phyloP scores from a whole-genome alignment of 2,797 vertebrate species.

The Melanotaenia nigrans region DNA sequence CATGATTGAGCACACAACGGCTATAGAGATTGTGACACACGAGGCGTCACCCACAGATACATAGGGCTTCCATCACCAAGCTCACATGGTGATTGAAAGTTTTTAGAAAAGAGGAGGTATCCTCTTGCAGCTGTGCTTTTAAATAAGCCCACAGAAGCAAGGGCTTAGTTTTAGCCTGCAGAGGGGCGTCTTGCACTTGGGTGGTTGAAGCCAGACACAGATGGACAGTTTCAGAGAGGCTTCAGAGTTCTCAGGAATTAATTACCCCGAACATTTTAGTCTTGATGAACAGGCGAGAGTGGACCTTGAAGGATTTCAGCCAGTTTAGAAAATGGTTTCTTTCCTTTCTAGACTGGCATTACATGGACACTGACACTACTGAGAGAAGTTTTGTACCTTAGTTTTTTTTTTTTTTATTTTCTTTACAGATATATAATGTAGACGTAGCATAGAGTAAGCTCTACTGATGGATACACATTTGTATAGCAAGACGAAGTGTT shows the following conservation, averaged over 20 bases:
- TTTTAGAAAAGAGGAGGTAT: constrained; percentile 67
- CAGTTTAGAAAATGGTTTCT: constrained; percentile 73
- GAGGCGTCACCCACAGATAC: constrained; percentile 94
- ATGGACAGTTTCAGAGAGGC: constrained; percentile 73
- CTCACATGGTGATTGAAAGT: constrained; percentile 68
- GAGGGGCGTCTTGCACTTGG: constrained; percentile 86
- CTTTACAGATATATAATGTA: constrained; percentile 79
- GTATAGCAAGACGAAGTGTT: constrained; percentile 88
- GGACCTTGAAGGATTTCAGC: constrained; percentile 81
- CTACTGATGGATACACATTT: constrained; percentile 89
- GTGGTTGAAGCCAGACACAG: constrained; percentile 87
- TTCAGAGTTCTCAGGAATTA: constrained; percentile 93
- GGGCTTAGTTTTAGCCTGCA: constrained; percentile 78
- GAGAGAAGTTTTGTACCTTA: constrained; percentile 90
- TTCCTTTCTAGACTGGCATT: constrained; percentile 77
- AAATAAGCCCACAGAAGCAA: constrained; percentile 78
- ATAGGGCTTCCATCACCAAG: constrained; percentile 80
- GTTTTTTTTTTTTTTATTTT: constrained; percentile 78
- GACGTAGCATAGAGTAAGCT: constrained; percentile 84
- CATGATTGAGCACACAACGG: constrained; percentile 78
- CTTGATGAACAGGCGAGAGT: constrained; percentile 77
- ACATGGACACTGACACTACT: constrained; percentile 86
- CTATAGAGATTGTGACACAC: constrained; percentile 89
- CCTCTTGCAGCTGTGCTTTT: constrained; percentile 85
- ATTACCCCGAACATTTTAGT: constrained; percentile 86